Base-by-base conservation (phyloP, 2,888 invertebrate genomes). In the Ligdia adustata region DNA sequence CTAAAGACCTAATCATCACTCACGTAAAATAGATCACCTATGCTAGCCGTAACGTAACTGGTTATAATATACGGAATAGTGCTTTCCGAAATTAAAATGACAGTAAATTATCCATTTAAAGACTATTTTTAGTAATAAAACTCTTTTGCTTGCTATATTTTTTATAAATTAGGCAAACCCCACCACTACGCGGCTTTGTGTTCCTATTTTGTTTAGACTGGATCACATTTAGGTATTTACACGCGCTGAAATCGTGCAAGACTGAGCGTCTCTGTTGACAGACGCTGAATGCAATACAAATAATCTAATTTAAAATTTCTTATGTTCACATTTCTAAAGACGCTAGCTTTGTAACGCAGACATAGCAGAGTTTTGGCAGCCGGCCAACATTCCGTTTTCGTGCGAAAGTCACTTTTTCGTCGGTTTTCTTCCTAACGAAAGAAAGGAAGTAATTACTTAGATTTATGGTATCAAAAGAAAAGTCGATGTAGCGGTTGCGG, bases 401-500 rank as follows among this genome's bases (percentile, higher is more conserved):
- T 64, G 72, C 71, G 70, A 78, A 77, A 76, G 72, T 76, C 73
- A 72, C 70, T 82, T 82, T 81, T 81, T 75, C 66, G 60, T 63
- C 52, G 67, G 42, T 48, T 43, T 49, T 77, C 75, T 72, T 61
- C 64, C 58, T 61, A 64, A 62, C 62, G 69, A 72, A 81, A 76
- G 73, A 82, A 76, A 72, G 82, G 82, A 81, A 85, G 77, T 75
- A 78, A 83, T 87, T 87, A 82, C 76, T 78, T 78, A 84, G 83
- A 86, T 87, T 86, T 87, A 87, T 84, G 72, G 71, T 72, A 72
- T 74, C 69, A 57, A 64, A 71, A 59, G 69, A 76, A 73, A 75
- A 67, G 55, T 63, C 54, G 48, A 46, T 59, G 64, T 62, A 53
- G 65, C 50, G 57, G 51, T 56, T 53, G 42, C 28, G 37, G 50